Conservation (phyloP, 2,888 invertebrate genomes). For the Caenorhabditis uteleia region DNA sequence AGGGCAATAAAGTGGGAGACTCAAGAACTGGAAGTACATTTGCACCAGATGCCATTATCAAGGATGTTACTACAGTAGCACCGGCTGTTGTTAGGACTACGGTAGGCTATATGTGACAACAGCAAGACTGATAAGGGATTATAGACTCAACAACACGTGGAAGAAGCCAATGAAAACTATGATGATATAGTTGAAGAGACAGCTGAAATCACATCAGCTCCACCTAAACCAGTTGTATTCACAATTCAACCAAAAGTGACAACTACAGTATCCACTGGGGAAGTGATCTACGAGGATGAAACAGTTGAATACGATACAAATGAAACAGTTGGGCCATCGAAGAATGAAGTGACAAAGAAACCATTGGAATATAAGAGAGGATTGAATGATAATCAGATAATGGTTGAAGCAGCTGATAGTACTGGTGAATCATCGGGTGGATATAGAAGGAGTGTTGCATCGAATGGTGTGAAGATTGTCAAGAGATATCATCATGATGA, state of each 20-base stretch:
- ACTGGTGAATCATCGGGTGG: conserved; percentile 13
- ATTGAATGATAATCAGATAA: conserved; percentile 28
- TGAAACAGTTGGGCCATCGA: conserved; percentile 1
- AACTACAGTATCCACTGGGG: neutral
- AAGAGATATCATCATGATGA: no score
- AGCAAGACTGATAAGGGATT: no score
- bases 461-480: conserved; percentile 30
- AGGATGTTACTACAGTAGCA: conserved; percentile 16
- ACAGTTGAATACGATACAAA: conserved; percentile 32
- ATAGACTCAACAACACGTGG: neutral
- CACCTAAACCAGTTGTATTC: neutral
- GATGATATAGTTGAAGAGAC: conserved; percentile 31
- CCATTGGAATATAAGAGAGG: conserved; percentile 31
- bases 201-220: conserved; percentile 1
- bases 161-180: conserved; percentile 10
- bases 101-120: no score
- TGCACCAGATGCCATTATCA: conserved; percentile 24
- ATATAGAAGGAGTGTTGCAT: conserved; percentile 12
- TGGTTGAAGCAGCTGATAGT: conserved; percentile 30
- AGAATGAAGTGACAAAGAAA: no score
- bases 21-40: conserved; percentile 31
- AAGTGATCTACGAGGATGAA: conserved; percentile 29
- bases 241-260: no score
- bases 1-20: conserved; percentile 38
- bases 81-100: conserved; percentile 2